Base-by-base conservation (phyloP, 2,888 invertebrate species). In the Drosophila quinaria region DNA sequence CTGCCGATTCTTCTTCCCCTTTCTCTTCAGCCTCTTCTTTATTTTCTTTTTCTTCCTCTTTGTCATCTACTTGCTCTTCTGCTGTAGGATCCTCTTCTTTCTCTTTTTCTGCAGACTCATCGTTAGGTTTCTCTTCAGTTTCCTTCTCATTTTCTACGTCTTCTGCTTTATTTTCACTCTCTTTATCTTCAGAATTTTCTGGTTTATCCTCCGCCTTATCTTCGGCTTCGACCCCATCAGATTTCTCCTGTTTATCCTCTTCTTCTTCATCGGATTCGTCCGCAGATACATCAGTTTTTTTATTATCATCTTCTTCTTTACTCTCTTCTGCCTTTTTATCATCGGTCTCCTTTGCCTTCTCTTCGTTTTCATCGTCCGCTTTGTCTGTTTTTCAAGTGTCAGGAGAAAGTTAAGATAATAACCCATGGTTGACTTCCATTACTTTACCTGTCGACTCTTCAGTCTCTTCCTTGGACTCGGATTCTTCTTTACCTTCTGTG, bases 391-490 rank as follows among this genome's bases (percentile, higher is more conserved):
- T 25, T 25, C 22, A 52, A 22, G 17, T 63, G 41, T 58, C 55
- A 31, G 46, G 41, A 47, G 25, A 67, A 76, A 75, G 33, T 69
- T 73, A 44, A 49, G 1, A 51, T 70, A 49, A 70, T 42, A 54
- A n/a, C 37, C 51, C 22, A n/a, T 17, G 29, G 22, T n/a, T 46
- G 10, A 33, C 25, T 6, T 44, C 31, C 49, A 59, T 37, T 66
- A 62, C 54, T 47, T 85, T 87, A 87, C 89, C 81, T 72, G 74
- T 52, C 13, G 55, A 55, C 59, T 83, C 73, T 31, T 61, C 75
- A 15, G 50, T 69, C 42, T 78, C 63, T 31, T 67, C 69, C 44
- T 81, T 78, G 41, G 75, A 58, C 51, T 81, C 64, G n/a, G 63
- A 46, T 67, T 67, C 74, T 44, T 72, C 66, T 15, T 70, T 66